phyloP scores from a whole-genome alignment of 2,797 vertebrate genomes.

The Mustela erminea region DNA sequence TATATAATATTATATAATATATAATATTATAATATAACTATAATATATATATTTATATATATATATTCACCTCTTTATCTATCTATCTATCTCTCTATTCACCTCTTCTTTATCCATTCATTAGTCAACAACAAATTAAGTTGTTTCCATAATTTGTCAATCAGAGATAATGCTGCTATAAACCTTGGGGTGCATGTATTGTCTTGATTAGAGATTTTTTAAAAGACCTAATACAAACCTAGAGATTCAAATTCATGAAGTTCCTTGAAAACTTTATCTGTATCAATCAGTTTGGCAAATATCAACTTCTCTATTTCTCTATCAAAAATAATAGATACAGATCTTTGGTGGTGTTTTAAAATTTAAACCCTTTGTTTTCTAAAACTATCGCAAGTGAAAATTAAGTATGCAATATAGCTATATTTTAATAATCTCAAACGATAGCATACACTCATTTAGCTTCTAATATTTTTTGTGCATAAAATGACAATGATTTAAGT shows the following conservation, averaged over 20 bases:
- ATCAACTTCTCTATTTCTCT: neutral
- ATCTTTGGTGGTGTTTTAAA: neutral
- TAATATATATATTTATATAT: no score
- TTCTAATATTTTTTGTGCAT: neutral
- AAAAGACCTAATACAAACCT: neutral
- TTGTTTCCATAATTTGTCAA: neutral
- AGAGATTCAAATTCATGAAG: neutral
- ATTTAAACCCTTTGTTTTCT: neutral
- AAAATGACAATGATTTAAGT: neutral
- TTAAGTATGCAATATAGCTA: neutral
- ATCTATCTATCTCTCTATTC: no score
- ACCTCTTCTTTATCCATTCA: neutral
- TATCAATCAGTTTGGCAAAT: neutral
- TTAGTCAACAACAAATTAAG: neutral
- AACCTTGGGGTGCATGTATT: neutral
- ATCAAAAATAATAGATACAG: neutral
- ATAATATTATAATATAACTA: no score
- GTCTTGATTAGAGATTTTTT: neutral
- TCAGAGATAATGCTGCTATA: neutral
- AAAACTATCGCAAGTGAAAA: neutral
- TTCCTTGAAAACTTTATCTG: neutral
- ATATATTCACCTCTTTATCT: no score
- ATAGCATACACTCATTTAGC: neutral
- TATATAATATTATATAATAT: no score
- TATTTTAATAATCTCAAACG: neutral